A percentile compares a stretch with the other conserved stretches of the same genome.
Evolutionary conservation across 2,113 vertebrate species (phyloP).

Genomic region (Sisor rabdophorus): DNA sequence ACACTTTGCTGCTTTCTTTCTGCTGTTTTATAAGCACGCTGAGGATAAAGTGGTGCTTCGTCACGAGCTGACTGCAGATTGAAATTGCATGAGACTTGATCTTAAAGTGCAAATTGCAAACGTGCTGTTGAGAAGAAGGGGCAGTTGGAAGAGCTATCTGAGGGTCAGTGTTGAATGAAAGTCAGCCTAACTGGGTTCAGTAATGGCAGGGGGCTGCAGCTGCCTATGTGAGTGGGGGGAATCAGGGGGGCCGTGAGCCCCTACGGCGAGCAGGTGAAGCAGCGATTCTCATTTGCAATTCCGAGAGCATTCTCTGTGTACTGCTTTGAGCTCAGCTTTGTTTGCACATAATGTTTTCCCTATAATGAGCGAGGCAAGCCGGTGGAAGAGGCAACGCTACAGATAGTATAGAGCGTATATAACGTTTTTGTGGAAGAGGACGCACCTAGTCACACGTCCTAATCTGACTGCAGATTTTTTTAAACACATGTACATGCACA

Average conservation of each 20-base stretch:
- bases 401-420: background rate
- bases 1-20: background rate
- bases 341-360: constrained; percentile 72
- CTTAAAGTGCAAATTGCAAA: background rate
- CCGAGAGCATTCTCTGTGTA: constrained; percentile 45
- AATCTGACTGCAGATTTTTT: constrained; percentile 6
- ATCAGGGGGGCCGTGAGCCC: constrained; percentile 64
- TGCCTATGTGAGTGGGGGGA: constrained; percentile 61
- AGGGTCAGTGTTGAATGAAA: constrained; percentile 15
- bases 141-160: background rate
- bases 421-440: background rate
- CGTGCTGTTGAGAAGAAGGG: background rate
- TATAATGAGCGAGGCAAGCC: constrained; percentile 60
- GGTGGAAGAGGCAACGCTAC: background rate
- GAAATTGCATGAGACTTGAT: background rate
- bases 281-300: constrained; percentile 68
- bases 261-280: constrained; percentile 67
- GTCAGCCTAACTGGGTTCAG: constrained; percentile 49
- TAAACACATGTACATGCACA: background rate
- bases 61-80: background rate
- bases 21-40: background rate
- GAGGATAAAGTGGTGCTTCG: background rate
- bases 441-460: too few species aligned
- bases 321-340: constrained; percentile 59
- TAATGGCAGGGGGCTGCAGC: constrained; percentile 50